Conservation (phyloP, 2,888 invertebrate genomes). For the Carterocephalus palaemon region DNA sequence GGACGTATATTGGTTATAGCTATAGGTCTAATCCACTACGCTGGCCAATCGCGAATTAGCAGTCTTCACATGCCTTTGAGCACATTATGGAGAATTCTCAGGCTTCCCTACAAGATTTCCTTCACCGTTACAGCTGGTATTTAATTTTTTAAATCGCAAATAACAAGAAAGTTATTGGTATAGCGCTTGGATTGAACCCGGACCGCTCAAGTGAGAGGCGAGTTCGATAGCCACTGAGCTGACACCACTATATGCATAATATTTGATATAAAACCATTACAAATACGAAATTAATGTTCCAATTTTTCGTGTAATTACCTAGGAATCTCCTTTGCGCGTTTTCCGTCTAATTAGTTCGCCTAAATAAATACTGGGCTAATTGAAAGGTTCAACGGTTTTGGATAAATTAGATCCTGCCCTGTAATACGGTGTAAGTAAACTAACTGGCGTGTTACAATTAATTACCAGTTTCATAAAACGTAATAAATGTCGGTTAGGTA, state of each 20-base stretch:
- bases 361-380: constrained; percentile 22
- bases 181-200: no score
- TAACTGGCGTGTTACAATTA: constrained; percentile 10
- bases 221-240: no score
- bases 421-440: constrained; percentile 9
- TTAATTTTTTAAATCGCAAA: no score
- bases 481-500: constrained; percentile 1
- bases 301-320: constrained; percentile 13
- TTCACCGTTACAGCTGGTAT: no score
- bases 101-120: no score
- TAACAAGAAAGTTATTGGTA: no score
- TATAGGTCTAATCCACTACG: no score
- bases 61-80: no score
- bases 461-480: constrained; percentile 1
- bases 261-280: constrained; percentile 5
- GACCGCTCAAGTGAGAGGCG: no score
- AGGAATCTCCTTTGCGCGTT: constrained; percentile 9
- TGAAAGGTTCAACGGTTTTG: constrained; percentile 19
- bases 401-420: constrained; percentile 15
- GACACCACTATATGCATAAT: not conserved
- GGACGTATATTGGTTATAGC: no score
- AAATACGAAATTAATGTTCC: constrained; percentile 3
- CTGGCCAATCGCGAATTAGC: no score
- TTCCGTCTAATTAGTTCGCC: constrained; percentile 19
- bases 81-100: no score